These are phyloP conservation scores for Stenodera caucasica DNA, from an alignment of 2,888 invertebrate genomes.

Conservation along the genomic window DNA sequence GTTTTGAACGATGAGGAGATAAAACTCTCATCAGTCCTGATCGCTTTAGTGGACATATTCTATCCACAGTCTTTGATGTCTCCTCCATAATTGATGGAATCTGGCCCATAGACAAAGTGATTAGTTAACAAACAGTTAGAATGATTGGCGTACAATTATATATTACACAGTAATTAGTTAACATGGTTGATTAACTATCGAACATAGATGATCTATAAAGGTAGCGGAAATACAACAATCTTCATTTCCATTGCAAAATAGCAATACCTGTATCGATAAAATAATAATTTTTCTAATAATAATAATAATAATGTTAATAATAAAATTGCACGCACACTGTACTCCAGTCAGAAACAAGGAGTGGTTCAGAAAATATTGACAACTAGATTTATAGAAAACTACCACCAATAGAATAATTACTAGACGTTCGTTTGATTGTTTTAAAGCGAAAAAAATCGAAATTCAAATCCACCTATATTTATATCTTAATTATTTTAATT, in stretches of 20 bases:
- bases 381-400: background rate
- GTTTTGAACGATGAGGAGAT: too few relatives aligned
- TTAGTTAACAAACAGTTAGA: slow-evolving; percentile 4
- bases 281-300: background rate
- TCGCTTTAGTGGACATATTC: background rate
- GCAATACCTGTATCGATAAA: background rate
- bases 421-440: background rate
- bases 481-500: background rate
- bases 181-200: background rate
- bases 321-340: background rate
- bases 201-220: slow-evolving; percentile 3
- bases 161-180: background rate
- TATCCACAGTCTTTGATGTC: background rate
- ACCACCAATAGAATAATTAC: background rate
- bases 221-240: background rate
- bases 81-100: background rate
- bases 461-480: background rate
- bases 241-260: slow-evolving; percentile 3
- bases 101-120: background rate
- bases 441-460: too few relatives aligned
- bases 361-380: background rate
- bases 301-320: background rate
- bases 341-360: background rate
- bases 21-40: too few relatives aligned
- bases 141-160: slow-evolving; percentile 1